Evolutionary conservation across 2,888 invertebrate species (phyloP), one percentile per base, ranked within the genome.

Genomic region (Hololepta plana): DNA sequence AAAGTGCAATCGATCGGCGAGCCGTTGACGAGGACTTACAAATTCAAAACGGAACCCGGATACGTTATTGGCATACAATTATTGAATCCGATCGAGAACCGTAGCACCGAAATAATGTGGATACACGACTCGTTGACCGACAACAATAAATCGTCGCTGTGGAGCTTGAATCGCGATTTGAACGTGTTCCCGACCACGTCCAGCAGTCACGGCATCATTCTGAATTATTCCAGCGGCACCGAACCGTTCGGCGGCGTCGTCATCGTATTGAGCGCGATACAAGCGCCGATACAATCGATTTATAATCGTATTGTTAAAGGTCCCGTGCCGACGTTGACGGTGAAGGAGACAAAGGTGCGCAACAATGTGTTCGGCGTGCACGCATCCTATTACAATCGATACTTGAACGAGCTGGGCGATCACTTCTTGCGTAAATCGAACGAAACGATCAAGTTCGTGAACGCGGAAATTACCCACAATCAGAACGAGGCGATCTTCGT

Each of bases 181-280:
- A 77, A 81, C 1, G 72, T 82, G 8, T 96, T 98, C 46, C 96
- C 96, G 0, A 71, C 80, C 0, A 74, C 85, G 0, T 87, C 88
- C 28, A 76, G 71, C 36, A 80, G 81, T 34, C 87, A 76, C 45
- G 76, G 76, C 4, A 61, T 88, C 17, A 68, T 80, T 1, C 46
- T 90, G 20, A 71, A 76, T 34, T 90, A 87, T 43, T 63, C 65
- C 35, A 85, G 87, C 49, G 88, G 90, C 2, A 44, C 45, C 1
- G 67, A 71, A 39, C 80, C 87, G 3, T 51, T 80, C 21, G 90
- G 90, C 8, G 81, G 82, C 26, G 72, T 79, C 2, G 82, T 88
- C 1, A 52, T 90, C 19, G 73, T 79, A 24, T 51, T 87, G 1
- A 79, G 75, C 26, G 67, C 80, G 2, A 65, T 84, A 12, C 57